phyloP scores from a whole-genome alignment of 2,888 invertebrate genomes.

The Eupithecia abbreviata region DNA sequence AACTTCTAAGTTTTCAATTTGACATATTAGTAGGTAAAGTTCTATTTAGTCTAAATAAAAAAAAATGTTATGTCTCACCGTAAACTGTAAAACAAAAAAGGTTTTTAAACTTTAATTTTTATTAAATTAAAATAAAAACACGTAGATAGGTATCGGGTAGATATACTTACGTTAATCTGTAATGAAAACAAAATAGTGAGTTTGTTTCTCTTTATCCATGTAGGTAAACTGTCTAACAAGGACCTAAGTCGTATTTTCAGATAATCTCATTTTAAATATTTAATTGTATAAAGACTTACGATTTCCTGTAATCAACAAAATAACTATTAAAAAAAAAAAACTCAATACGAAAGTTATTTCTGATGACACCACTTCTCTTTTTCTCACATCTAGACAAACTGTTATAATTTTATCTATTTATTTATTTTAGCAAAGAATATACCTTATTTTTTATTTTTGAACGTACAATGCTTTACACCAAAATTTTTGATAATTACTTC shows the following conservation, averaged over 20 bases:
- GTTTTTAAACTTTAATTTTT: background rate
- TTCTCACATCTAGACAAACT: too few species aligned
- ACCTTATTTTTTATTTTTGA: background rate
- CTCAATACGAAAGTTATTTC: background rate
- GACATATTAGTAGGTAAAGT: background rate
- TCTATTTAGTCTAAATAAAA: background rate
- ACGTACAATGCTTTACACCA: background rate
- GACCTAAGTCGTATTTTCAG: background rate
- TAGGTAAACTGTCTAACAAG: background rate
- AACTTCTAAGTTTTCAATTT: background rate
- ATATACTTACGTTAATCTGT: background rate
- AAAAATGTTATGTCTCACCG: background rate
- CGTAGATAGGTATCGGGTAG: too few species aligned
- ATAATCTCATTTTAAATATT: background rate
- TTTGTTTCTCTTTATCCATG: background rate
- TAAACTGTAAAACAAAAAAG: background rate
- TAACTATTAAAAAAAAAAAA: too few species aligned
- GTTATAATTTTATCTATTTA: too few species aligned
- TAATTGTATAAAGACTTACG: conserved; percentile 9
- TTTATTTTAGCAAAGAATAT: too few species aligned
- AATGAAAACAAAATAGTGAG: background rate
- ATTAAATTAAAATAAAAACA: too few species aligned
- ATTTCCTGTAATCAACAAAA: conserved; percentile 19
- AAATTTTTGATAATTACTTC: too few species aligned
- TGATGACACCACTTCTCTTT: background rate